Base-by-base conservation (phyloP, 2,113 vertebrate genomes). In the rabbit (Oryctolagus cuniculus) region DNA sequence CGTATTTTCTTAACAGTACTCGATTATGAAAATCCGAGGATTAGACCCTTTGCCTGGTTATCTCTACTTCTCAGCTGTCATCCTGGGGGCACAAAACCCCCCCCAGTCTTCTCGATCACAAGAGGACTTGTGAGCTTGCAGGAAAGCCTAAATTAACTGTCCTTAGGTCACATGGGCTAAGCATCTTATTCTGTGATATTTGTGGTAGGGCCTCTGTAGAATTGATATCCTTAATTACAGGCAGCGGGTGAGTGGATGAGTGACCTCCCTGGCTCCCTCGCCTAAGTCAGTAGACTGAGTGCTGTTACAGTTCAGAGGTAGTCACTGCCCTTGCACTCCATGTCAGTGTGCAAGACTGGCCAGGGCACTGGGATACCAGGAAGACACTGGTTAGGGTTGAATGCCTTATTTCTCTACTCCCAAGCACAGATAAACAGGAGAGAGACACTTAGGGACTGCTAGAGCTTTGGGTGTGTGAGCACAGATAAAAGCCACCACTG, bases 1-100 rank as follows among this genome's bases (percentile, higher is more conserved):
- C 6, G 4, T 92, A 72, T 83, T 58, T 58, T 63, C 44, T 44
- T 58, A 25, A 72, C 29, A 38, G 2, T 61, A 75, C 31, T 92
- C 88, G 75, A 83, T 80, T 67, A 92, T 7, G 66, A 79, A 95
- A 81, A 66, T 61, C 21, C 58, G 87, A 87, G 11, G 19, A 74
- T 90, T 70, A 92, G 67, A 67, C 12, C 15, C 67, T 81, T 38
- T 44, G 31, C 58, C 90, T 44, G 24, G 44, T 74, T 70, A 87
- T 96, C 61, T 77, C 72, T 74, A 93, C 15, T 70, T 87, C 9
- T 91, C 63, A 81, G 58, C 80, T 34, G 15, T 82, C 38, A 34
- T 49, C 19, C 25, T 17, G 5, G 29, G 0, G 19, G 5, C 12
- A 10, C 7, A 83, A 87, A 27, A 82, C 2, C 49, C 15, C 31